phyloP scores from a whole-genome alignment of 1,140 invertebrate genomes.

The Babylonia areolata region DNA sequence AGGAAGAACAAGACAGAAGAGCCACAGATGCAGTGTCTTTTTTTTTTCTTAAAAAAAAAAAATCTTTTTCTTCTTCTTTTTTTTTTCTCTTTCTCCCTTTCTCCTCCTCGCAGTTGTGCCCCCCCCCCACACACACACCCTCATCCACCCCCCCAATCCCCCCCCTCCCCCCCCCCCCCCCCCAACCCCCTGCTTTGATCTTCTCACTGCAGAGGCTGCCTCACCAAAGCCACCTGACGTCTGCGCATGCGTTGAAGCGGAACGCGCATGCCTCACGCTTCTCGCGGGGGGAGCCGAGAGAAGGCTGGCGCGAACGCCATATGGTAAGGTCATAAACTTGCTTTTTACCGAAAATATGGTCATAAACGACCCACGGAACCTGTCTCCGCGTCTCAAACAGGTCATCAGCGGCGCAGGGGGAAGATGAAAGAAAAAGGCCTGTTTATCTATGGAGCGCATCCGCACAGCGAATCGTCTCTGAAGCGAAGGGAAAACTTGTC shows the following conservation, averaged over 20 bases:
- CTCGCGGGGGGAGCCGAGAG: no score
- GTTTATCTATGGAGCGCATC: constrained; percentile 37
- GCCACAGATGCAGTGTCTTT: constrained; percentile 29
- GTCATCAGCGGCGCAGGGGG: neutral
- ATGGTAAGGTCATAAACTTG: constrained; percentile 37
- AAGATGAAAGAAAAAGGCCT: constrained; percentile 38
- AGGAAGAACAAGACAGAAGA: constrained; percentile 32
- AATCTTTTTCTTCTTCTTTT: neutral
- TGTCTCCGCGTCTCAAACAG: constrained; percentile 37
- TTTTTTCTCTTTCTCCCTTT: neutral
- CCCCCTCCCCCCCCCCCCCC: neutral
- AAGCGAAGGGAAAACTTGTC: no score
- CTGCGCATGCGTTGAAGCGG: constrained; percentile 38
- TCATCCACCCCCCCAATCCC: no score
- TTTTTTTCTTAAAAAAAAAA: constrained; percentile 8
- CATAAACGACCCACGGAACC: constrained; percentile 35
- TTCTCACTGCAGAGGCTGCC: constrained; percentile 13
- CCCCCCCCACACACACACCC: no score
- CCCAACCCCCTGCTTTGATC: constrained; percentile 29
- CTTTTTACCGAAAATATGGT: constrained; percentile 38
- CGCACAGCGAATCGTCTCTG: constrained; percentile 25
- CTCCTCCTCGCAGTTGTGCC: neutral
- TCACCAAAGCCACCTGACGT: constrained; percentile 35
- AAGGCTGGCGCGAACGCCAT: constrained; percentile 18
- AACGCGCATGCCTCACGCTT: constrained; percentile 33